Conservation (phyloP, 2,113 vertebrate species). For the Peromyscus californicus region DNA sequence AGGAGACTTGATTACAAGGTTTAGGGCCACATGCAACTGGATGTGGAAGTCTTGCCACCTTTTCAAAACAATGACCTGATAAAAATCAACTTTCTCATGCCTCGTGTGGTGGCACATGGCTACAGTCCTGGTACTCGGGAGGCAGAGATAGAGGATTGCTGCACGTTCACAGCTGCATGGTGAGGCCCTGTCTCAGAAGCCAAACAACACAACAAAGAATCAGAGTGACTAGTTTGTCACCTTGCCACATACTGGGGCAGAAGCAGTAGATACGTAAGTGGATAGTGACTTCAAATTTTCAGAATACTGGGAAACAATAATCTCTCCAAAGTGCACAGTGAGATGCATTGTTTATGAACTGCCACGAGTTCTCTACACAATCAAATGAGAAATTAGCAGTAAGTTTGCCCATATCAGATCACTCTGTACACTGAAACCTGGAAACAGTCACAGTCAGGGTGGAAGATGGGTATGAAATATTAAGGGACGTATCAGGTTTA, state of each 20-base stretch:
- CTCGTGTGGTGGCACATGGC: not conserved
- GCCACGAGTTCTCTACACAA: not conserved
- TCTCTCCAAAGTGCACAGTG: not conserved
- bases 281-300: not conserved
- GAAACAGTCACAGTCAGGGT: slow-evolving; percentile 69
- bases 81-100: not conserved
- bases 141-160: not conserved
- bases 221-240: not conserved
- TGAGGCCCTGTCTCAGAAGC: not conserved
- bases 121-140: not conserved
- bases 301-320: not conserved
- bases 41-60: not conserved
- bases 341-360: slow-evolving; percentile 2
- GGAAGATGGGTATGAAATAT: slow-evolving; percentile 81
- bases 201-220: too few relatives aligned
- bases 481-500: slow-evolving; percentile 81
- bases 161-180: not conserved
- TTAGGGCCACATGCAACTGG: too few relatives aligned
- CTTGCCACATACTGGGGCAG: too few relatives aligned
- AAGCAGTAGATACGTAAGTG: not conserved
- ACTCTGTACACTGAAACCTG: not conserved
- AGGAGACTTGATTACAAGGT: not conserved
- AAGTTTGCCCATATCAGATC: not conserved
- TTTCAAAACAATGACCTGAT: not conserved
- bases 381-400: not conserved